A percentile compares a stretch with the other conserved stretches of the same genome.
Conservation (phyloP, 37 sponge, comb jelly and placozoan genomes). For the Hexactinellida sp. region DNA sequence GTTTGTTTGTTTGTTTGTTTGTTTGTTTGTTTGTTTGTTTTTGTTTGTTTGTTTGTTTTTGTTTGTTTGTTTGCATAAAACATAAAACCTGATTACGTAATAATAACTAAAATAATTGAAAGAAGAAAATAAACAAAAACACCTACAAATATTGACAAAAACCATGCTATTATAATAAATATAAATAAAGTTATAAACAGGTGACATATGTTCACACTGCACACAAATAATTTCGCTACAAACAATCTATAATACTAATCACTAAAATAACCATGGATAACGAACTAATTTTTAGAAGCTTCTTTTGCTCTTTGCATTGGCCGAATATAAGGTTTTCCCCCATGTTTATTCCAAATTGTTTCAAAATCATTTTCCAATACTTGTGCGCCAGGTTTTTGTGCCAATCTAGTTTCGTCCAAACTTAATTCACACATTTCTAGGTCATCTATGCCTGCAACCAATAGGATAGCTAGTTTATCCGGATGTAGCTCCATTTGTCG, state of each 20-base stretch:
- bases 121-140: too few relatives aligned
- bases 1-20: background rate
- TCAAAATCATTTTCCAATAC: constrained; percentile 77
- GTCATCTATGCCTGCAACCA: constrained; percentile 85
- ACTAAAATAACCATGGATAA: background rate
- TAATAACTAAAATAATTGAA: too few relatives aligned
- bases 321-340: constrained; percentile 48
- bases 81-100: too few relatives aligned
- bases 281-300: background rate
- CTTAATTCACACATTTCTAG: constrained; percentile 94
- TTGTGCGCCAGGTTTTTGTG: constrained; percentile 81
- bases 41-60: background rate
- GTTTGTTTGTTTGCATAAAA: background rate
- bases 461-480: constrained; percentile 50
- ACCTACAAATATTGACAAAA: background rate
- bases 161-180: background rate
- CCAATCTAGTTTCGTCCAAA: constrained; percentile 80
- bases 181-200: background rate
- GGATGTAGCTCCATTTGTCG: constrained; percentile 90
- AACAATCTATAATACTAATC: too few relatives aligned
- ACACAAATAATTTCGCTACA: too few relatives aligned
- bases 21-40: background rate
- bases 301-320: constrained; percentile 18
- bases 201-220: background rate
- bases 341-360: constrained; percentile 56